A percentile compares a stretch with the other conserved stretches of the same genome.
phyloP scores from a whole-genome alignment of 2,888 invertebrate genomes.

The Conchocele bisecta region DNA sequence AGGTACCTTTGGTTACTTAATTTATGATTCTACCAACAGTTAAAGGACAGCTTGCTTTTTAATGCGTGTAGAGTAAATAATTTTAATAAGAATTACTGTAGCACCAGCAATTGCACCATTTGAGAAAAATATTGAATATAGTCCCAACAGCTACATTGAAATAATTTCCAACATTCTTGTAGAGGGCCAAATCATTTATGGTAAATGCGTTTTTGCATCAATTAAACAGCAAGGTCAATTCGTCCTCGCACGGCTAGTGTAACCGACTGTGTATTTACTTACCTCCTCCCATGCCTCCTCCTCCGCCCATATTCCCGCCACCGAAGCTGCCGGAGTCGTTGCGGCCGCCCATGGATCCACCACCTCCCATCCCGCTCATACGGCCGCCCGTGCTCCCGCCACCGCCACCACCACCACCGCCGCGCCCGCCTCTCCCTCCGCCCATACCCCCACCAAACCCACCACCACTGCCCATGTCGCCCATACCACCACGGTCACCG shows the following conservation, averaged over 20 bases:
- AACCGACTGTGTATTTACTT: constrained; percentile 73
- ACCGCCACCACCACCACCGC: constrained; percentile 58
- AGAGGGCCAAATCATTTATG: no score
- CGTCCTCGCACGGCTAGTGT: no score
- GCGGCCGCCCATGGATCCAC: constrained; percentile 52
- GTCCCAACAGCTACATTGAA: no score
- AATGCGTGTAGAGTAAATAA: no score
- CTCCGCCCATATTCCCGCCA: constrained; percentile 66
- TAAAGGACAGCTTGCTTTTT: no score
- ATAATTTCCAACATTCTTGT: no score
- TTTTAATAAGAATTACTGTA: no score
- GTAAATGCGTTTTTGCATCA: no score
- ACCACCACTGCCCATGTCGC: constrained; percentile 29
- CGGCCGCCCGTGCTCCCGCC: constrained; percentile 49
- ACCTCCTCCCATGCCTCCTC: constrained; percentile 73
- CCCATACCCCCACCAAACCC: constrained; percentile 42
- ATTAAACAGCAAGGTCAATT: no score
- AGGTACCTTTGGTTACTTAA: not conserved
- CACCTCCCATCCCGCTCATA: constrained; percentile 69
- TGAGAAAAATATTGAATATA: no score
- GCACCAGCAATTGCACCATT: no score
- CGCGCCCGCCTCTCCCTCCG: constrained; percentile 43
- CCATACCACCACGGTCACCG: constrained; percentile 70
- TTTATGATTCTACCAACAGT: no score
- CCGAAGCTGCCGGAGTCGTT: constrained; percentile 14